These are phyloP conservation scores for Diorhabda sublineata DNA, from an alignment of 1,140 invertebrate genomes.

Conservation along the genomic window DNA sequence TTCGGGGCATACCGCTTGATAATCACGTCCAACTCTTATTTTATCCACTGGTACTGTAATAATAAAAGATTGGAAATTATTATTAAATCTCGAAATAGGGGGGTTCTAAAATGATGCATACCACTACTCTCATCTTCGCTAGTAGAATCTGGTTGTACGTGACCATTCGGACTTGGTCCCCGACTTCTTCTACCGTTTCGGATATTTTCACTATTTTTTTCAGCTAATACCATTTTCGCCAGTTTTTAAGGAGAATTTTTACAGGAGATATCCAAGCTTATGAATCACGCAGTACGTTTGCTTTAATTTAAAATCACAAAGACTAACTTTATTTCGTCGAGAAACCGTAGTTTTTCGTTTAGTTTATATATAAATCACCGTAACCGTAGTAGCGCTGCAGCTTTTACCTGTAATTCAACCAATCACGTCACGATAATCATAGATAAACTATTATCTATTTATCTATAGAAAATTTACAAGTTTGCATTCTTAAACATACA, in stretches of 20 bases:
- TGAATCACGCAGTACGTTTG: slow-evolving; percentile 24
- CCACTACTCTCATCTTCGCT: slow-evolving; percentile 74
- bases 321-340: slow-evolving; percentile 33
- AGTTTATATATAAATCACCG: slow-evolving; percentile 4
- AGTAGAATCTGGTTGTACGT: slow-evolving; percentile 70
- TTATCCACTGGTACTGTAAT: slow-evolving; percentile 74
- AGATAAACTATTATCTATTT: no score
- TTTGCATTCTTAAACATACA: no score
- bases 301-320: slow-evolving; percentile 25
- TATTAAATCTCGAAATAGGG: background rate
- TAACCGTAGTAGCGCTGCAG: slow-evolving; percentile 3
- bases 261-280: slow-evolving; percentile 18
- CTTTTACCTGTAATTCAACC: background rate
- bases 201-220: slow-evolving; percentile 74
- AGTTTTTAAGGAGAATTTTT: slow-evolving; percentile 15
- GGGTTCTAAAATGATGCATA: slow-evolving; percentile 46
- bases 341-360: slow-evolving; percentile 36
- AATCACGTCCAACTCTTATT: slow-evolving; percentile 90
- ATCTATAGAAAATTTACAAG: no score
- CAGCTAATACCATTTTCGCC: slow-evolving; percentile 75
- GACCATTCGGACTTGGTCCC: slow-evolving; percentile 83
- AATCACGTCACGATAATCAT: no score
- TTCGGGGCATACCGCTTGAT: slow-evolving; percentile 86
- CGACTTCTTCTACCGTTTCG: slow-evolving; percentile 81
- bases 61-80: background rate